Percentiles rank a stretch among this genome's conserved stretches.
Evolutionary conservation across 1,140 invertebrate genomes (phyloP).

Genomic region (Kradibia gibbosae): DNA sequence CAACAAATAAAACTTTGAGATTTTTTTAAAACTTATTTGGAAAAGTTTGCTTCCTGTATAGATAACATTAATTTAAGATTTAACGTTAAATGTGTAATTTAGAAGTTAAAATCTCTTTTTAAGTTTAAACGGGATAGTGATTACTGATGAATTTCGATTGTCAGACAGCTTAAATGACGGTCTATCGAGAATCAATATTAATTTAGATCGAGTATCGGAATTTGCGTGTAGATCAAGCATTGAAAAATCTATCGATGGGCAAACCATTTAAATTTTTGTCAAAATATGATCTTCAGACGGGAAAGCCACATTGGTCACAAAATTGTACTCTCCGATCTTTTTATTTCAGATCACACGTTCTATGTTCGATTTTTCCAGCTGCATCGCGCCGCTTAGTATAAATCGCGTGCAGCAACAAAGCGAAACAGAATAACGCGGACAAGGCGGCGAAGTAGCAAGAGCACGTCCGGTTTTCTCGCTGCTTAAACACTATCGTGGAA

Average conservation of each 20-base stretch:
- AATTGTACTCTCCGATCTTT: not conserved
- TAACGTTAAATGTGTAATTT: no score
- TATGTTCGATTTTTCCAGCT: not conserved
- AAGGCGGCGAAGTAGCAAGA: not conserved
- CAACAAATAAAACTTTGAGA: no score
- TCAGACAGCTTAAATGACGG: no score
- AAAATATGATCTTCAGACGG: not conserved
- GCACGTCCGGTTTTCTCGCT: not conserved
- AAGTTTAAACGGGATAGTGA: no score
- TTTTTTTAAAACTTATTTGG: no score
- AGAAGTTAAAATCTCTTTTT: no score
- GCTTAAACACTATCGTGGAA: not conserved
- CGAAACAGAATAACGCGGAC: not conserved
- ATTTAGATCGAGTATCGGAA: no score
- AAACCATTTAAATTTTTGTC: not conserved
- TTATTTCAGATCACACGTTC: not conserved
- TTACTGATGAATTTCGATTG: no score
- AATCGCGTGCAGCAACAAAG: slow-evolving; percentile 10
- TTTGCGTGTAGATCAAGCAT: no score
- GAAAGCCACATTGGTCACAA: not conserved
- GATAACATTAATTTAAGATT: no score
- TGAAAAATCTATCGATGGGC: not conserved
- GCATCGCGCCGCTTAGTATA: not conserved
- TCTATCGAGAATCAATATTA: no score
- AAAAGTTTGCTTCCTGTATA: no score